Percentiles rank a stretch among this genome's conserved stretches.
These are phyloP conservation scores for Netelia melanura DNA, from an alignment of 2,888 invertebrate species.

Conservation along the genomic window DNA sequence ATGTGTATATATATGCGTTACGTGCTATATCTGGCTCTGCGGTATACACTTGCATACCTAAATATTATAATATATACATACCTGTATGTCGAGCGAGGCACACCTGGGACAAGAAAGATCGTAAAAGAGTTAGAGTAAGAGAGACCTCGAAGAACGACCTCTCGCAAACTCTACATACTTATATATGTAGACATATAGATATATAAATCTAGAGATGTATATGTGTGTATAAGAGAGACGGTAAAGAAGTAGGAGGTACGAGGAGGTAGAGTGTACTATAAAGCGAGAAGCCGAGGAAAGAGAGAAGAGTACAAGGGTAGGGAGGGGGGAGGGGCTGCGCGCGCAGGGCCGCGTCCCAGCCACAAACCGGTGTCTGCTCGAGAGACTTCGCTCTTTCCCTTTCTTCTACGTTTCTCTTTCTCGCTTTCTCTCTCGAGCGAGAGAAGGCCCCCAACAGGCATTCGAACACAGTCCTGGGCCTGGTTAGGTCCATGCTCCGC, in stretches of 20 bases:
- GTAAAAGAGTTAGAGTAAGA: slow-evolving; percentile 34
- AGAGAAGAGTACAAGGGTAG: slow-evolving; percentile 34
- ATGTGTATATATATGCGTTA: neutral
- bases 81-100: slow-evolving; percentile 43
- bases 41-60: slow-evolving; percentile 44
- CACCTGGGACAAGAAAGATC: slow-evolving; percentile 59
- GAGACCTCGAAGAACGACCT: slow-evolving; percentile 76
- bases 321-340: neutral
- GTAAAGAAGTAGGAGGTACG: slow-evolving; percentile 45
- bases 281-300: slow-evolving; percentile 49
- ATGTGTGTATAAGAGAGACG: slow-evolving; percentile 52
- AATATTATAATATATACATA: slow-evolving; percentile 55
- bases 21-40: slow-evolving; percentile 36
- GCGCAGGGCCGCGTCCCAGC: slow-evolving; percentile 60
- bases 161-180: slow-evolving; percentile 75
- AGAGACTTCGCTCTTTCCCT: slow-evolving; percentile 54
- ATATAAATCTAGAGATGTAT: slow-evolving; percentile 15
- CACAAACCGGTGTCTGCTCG: slow-evolving; percentile 66
- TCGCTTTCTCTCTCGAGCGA: slow-evolving; percentile 61
- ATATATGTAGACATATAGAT: slow-evolving; percentile 31
- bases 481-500: slow-evolving; percentile 49
- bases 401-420: slow-evolving; percentile 59
- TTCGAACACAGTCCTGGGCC: slow-evolving; percentile 59
- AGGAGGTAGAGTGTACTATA: slow-evolving; percentile 26
- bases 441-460: slow-evolving; percentile 35